Evolutionary conservation across 2,797 vertebrate species (phyloP).

Genomic region (Pseudochaenichthys georgianus): DNA sequence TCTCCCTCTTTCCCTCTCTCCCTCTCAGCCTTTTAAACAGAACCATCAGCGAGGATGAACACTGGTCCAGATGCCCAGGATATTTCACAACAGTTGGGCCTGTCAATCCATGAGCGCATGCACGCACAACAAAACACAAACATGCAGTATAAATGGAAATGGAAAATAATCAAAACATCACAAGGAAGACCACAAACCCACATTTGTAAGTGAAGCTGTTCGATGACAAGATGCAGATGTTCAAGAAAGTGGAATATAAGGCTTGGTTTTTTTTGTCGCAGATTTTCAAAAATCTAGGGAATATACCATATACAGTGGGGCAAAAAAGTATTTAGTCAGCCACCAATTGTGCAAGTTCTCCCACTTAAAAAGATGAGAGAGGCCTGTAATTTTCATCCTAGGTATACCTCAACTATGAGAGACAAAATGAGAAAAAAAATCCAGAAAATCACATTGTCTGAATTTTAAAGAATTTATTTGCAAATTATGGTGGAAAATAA

Average conservation of each 20-base stretch:
- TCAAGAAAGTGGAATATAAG: background rate
- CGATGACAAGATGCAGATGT: constrained; percentile 10
- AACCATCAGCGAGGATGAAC: constrained; percentile 72
- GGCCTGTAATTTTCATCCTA: too few relatives aligned
- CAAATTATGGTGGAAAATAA: too few relatives aligned
- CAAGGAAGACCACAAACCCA: constrained; percentile 4
- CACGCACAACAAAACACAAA: constrained; percentile 19
- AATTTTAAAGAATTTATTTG: too few relatives aligned
- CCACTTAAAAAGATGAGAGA: too few relatives aligned
- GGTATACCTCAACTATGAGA: too few relatives aligned
- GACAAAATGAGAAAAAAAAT: too few relatives aligned
- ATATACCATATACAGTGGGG: background rate
- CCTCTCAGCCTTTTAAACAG: constrained; percentile 48
- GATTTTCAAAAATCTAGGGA: background rate
- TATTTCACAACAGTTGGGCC: constrained; percentile 69
- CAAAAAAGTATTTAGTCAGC: too few relatives aligned
- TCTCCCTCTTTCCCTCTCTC: constrained; percentile 8
- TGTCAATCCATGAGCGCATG: constrained; percentile 44
- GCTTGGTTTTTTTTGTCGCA: background rate
- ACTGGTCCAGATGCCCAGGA: constrained; percentile 72
- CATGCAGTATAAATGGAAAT: constrained; percentile 1
- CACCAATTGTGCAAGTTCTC: too few relatives aligned
- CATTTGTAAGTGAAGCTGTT: constrained; percentile 4
- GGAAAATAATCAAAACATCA: constrained; percentile 37
- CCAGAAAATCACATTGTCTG: too few relatives aligned